Evolutionary conservation across 2,888 invertebrate species (phyloP).

Genomic region (Tenthredo livida): DNA sequence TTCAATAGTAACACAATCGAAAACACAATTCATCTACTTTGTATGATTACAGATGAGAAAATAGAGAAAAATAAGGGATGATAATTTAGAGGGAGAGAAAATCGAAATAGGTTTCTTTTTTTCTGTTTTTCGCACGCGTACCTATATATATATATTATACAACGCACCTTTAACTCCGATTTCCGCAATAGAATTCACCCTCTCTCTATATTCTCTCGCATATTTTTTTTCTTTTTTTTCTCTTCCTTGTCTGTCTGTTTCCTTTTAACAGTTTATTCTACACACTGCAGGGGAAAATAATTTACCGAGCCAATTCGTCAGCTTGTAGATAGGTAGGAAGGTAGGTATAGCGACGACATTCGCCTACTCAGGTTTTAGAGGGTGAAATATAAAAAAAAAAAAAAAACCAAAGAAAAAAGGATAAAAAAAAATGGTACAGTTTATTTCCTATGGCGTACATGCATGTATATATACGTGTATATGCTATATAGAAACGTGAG

Average conservation of each 20-base stretch:
- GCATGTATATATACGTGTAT: background rate
- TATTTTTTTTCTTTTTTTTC: background rate
- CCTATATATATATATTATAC: no score
- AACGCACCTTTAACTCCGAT: background rate
- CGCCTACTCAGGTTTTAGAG: constrained; percentile 1
- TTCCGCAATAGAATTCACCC: background rate
- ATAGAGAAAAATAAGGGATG: no score
- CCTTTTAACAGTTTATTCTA: background rate
- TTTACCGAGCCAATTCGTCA: constrained; percentile 9
- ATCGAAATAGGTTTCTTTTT: background rate
- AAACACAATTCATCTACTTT: no score
- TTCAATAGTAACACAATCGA: no score
- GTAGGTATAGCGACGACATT: background rate
- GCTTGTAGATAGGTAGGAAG: background rate
- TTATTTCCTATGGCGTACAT: background rate
- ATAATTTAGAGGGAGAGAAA: background rate
- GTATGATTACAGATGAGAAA: no score
- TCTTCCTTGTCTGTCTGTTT: background rate
- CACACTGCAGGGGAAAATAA: background rate
- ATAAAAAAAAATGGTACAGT: background rate
- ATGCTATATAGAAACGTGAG: background rate
- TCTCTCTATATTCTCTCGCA: background rate
- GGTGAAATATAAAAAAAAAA: background rate
- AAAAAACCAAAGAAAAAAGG: background rate
- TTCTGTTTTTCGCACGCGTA: background rate